Conservation (phyloP, 2,888 invertebrate genomes). For the Chalcis sispes region DNA sequence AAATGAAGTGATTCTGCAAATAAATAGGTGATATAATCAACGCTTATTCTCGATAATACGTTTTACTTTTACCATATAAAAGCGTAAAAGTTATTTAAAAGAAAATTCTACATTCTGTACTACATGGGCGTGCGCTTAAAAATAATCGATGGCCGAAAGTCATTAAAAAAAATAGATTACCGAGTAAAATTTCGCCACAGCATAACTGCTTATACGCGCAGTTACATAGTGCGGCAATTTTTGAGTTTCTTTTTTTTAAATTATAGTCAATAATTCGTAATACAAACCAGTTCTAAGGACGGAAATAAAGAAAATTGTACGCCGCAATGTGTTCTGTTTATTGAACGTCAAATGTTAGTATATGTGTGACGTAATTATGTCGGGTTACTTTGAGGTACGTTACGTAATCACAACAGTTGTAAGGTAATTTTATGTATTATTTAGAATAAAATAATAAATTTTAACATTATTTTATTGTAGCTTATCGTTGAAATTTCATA, state of each 20-base stretch:
- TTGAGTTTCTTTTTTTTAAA: conserved; percentile 3
- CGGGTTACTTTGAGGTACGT: conserved; percentile 10
- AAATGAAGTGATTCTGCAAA: too few species aligned
- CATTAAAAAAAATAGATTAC: conserved; percentile 8
- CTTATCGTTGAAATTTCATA: background rate
- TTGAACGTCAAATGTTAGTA: conserved; percentile 47
- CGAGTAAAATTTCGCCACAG: conserved; percentile 26
- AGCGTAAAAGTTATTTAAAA: too few species aligned
- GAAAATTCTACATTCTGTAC: too few species aligned
- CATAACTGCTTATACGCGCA: conserved; percentile 4
- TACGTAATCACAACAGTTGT: background rate
- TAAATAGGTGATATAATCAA: too few species aligned
- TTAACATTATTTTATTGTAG: conserved; percentile 11
- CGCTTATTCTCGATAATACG: too few species aligned
- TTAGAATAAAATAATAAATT: conserved; percentile 20
- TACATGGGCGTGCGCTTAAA: background rate
- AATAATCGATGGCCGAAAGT: conserved; percentile 23
- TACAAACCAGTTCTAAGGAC: too few species aligned
- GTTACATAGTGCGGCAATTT: conserved; percentile 10
- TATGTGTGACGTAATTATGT: conserved; percentile 23
- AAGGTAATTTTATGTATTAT: conserved; percentile 1
- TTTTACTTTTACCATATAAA: too few species aligned
- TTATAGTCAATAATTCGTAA: conserved; percentile 32
- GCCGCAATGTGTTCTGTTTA: conserved; percentile 35
- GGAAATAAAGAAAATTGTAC: conserved; percentile 46